Evolutionary conservation across 2,113 vertebrate genomes (phyloP), one percentile per base, ranked within the genome.

Genomic region (Apaloderma vittatum): DNA sequence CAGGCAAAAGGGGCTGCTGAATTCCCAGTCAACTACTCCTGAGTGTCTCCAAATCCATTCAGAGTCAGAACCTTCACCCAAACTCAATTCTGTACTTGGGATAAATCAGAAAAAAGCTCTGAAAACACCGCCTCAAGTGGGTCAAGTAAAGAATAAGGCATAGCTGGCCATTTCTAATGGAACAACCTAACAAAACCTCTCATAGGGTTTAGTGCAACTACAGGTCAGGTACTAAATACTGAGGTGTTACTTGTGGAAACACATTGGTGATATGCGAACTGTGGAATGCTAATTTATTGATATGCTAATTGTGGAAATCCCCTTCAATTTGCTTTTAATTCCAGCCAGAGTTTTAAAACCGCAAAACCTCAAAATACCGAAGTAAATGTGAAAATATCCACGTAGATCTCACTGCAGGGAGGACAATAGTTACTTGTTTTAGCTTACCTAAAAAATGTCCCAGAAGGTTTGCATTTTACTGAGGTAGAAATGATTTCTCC

Each of bases 341-440:
- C 26, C 62, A 74, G 46, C 27, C 6, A 22, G 32, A 36, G 20
- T 43, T 88, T 48, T 74, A 34, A 16, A 80, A 43, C 21, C 5
- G 20, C 54, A 40, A 70, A 19, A 19, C 13, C 51, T 86, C 63
- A 52, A 66, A 83, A 68, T 21, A 68, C 13, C 2, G 1, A 62
- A 61, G 36, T 2, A 32, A 51, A 71, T 2, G 30, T 49, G 58
- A 43, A 79, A 92, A 92, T 27, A 36, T 5, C 3, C 15, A 24
- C 0, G 0, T 5, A 52, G 37, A 36, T 84, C 52, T 72, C 45
- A 17, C 1, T 36, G n/a, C 88, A 88, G 52, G 0, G 8, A 48
- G 36, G 61, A 19, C 43, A 43, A 66, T 76, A n/a, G 36, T 17
- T 15, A 46, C n/a, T 52, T 26, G 54, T 13, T 73, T 49, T 4